Evolutionary conservation across 2,113 vertebrate species (phyloP).

Genomic region (Neomonachus schauinslandi): DNA sequence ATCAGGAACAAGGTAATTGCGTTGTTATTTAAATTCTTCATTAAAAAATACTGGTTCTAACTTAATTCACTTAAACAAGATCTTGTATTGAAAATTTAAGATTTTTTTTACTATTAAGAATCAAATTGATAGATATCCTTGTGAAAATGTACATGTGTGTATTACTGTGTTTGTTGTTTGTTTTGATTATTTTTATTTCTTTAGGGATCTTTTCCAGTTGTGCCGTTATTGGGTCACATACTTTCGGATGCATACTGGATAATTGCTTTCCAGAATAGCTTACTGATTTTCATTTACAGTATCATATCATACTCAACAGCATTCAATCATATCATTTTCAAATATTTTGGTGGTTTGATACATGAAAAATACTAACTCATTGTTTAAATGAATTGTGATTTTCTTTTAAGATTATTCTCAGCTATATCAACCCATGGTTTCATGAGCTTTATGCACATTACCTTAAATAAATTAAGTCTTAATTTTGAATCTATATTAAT

Average conservation of each 20-base stretch:
- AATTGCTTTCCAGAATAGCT: background rate
- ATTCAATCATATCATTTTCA: background rate
- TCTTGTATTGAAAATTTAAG: background rate
- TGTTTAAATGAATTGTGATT: background rate
- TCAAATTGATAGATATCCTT: background rate
- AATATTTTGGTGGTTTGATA: background rate
- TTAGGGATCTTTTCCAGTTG: background rate
- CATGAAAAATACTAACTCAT: background rate
- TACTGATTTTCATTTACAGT: background rate
- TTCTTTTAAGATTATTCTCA: background rate
- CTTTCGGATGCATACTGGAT: background rate
- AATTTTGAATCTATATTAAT: background rate
- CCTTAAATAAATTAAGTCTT: background rate
- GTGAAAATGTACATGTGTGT: background rate
- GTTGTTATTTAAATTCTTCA: background rate
- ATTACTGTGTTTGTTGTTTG: background rate
- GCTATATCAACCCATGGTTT: background rate
- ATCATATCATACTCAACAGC: background rate
- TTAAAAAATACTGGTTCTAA: background rate
- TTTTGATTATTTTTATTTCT: background rate
- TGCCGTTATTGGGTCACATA: background rate
- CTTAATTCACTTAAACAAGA: background rate
- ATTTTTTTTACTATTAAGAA: background rate
- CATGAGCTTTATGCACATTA: background rate
- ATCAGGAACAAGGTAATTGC: background rate